Evolutionary conservation across 2,113 vertebrate species (phyloP), one percentile per base, ranked within the genome.

Genomic region (Dipodomys stephensi): DNA sequence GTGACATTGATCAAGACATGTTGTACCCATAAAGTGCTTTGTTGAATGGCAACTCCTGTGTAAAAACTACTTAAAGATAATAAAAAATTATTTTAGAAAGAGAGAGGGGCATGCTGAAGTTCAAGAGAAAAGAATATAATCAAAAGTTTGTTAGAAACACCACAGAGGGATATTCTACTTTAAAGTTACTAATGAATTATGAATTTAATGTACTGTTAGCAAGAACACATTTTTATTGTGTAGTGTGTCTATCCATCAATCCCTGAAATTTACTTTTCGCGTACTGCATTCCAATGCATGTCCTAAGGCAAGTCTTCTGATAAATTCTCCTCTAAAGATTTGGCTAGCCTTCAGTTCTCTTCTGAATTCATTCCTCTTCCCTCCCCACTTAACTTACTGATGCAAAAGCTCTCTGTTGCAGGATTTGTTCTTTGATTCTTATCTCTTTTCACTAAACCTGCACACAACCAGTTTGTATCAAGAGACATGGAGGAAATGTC

Each of bases 251-350:
- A 94, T 62, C 67, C 78, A 90, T 65, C 35, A 95, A 65, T 18
- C n/a, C 64, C 82, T 92, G 18, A 95, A 94, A 82, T 94, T 95
- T 85, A 91, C 82, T 96, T 92, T n/a, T n/a, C 39, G 39, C 92
- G 27, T 77, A 67, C 25, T 87, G 49, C 62, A 87, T 85, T 92
- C 78, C 68, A 79, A 93, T 84, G 67, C 2, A 91, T 95, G 65
- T 91, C 95, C 95, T 95, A 85, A 94, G 95, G 90, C 93, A 93
- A 94, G 67, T 60, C 94, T n/a, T 96, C 94, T 95, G 94, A 96
- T 94, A 95, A 94, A 93, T 90, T 93, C 74, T 95, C 71, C 90
- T 96, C 87, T 94, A 86, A 95, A 95, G 67, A 88, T 67, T 44
- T 83, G 82, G 78, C 78, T 92, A 78, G 83, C 92, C 84, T 95